Evolutionary conservation across 2,113 vertebrate genomes (phyloP).

Genomic region (Mus pahari): DNA sequence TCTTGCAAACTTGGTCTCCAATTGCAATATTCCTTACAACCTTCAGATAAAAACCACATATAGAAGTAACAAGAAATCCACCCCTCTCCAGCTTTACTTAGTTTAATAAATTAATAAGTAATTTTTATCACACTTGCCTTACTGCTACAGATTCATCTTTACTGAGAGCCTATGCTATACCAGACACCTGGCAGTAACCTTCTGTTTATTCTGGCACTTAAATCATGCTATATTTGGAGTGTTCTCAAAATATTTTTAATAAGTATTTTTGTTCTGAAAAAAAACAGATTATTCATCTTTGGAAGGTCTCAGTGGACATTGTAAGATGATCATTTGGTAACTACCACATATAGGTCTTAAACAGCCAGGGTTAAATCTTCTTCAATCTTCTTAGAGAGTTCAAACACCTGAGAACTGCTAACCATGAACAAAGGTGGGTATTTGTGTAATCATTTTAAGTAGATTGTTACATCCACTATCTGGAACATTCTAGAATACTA

Average conservation of each 20-base stretch:
- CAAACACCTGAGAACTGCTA: not conserved
- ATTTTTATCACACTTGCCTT: not conserved
- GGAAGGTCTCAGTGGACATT: not conserved
- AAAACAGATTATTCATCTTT: not conserved
- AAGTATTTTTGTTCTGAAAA: not conserved
- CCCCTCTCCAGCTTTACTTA: not conserved
- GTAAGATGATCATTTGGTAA: not conserved
- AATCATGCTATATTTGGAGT: not conserved
- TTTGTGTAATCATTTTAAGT: not conserved
- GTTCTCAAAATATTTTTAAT: not conserved
- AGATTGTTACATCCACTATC: not conserved
- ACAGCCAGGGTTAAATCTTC: not conserved
- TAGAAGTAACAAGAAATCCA: not conserved
- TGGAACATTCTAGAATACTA: not conserved
- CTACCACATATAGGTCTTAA: not conserved
- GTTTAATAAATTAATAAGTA: not conserved
- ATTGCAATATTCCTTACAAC: not conserved
- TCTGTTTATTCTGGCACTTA: not conserved
- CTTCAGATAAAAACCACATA: not conserved
- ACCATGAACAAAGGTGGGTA: not conserved
- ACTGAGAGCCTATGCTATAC: not conserved
- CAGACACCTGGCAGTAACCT: not conserved
- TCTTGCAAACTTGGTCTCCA: not conserved
- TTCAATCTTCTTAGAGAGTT: not conserved
- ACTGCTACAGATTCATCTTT: not conserved